A percentile compares a stretch with the other conserved stretches of the same genome.
Conservation (phyloP, 2,888 invertebrate species). For the Smittia sp. region DNA sequence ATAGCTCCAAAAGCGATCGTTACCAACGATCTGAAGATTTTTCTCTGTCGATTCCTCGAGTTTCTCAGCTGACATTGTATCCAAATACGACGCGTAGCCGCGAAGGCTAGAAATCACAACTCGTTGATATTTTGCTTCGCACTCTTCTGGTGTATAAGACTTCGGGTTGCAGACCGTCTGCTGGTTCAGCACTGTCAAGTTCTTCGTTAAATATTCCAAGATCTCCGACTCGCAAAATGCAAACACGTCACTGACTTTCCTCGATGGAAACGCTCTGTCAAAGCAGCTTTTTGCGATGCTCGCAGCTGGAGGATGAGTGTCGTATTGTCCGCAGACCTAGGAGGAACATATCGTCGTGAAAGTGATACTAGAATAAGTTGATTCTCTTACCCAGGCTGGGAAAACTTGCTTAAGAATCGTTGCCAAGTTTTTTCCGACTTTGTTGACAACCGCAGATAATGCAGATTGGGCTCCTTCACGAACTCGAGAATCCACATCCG, state of each 20-base stretch:
- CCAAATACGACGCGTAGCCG: constrained; percentile 63
- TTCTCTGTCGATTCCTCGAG: constrained; percentile 57
- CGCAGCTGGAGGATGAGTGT: constrained; percentile 81
- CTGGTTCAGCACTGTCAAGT: constrained; percentile 61
- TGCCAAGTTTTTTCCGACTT: constrained; percentile 73
- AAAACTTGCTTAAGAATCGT: constrained; percentile 73
- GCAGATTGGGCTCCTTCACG: constrained; percentile 74
- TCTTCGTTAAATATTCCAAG: constrained; percentile 68
- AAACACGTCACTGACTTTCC: constrained; percentile 75
- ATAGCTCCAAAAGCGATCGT: constrained; percentile 71
- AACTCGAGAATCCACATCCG: constrained; percentile 79
- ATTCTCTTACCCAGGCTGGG: constrained; percentile 66
- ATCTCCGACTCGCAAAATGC: constrained; percentile 81
- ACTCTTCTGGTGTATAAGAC: constrained; percentile 61
- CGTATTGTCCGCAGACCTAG: constrained; percentile 72
- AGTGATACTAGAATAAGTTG: too few species aligned
- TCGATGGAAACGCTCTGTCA: constrained; percentile 71
- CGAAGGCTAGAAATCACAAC: constrained; percentile 65
- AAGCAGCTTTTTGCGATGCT: constrained; percentile 68
- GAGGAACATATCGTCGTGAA: too few species aligned
- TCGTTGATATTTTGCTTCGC: constrained; percentile 67
- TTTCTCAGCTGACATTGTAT: constrained; percentile 56
- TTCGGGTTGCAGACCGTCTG: constrained; percentile 58
- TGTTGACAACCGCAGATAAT: constrained; percentile 65
- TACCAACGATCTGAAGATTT: constrained; percentile 58